phyloP scores from a whole-genome alignment of 53 echinoderm and acorn worm species.

The Holothuria leucospilota region DNA sequence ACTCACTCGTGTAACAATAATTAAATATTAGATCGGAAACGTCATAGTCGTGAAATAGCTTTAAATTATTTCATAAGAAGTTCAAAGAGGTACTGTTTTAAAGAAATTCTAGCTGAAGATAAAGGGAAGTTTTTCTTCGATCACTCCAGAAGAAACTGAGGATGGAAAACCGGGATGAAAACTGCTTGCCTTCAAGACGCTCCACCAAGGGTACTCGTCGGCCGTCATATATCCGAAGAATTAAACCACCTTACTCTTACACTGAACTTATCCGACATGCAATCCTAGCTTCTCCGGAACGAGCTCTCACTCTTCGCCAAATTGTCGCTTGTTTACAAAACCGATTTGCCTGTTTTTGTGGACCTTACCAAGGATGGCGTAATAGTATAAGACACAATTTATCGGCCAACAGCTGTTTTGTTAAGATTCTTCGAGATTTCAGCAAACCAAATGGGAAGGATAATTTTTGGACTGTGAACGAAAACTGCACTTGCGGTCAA shows the following conservation, averaged over 20 bases:
- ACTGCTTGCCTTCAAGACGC: too few relatives aligned
- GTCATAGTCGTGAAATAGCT: too few relatives aligned
- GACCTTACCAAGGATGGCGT: slow-evolving; percentile 56
- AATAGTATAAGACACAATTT: slow-evolving; percentile 68
- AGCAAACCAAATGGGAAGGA: slow-evolving; percentile 34
- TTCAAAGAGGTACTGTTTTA: too few relatives aligned
- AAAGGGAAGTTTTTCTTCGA: too few relatives aligned
- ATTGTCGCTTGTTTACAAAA: slow-evolving; percentile 41
- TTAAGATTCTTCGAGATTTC: slow-evolving; percentile 34
- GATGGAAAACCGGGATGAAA: too few relatives aligned
- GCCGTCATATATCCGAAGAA: slow-evolving; percentile 65
- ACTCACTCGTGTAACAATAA: too few relatives aligned
- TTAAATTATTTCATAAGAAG: too few relatives aligned
- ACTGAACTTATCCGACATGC: slow-evolving; percentile 65
- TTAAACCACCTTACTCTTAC: slow-evolving; percentile 53
- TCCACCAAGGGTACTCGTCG: slow-evolving; percentile 67
- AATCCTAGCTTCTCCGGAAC: slow-evolving; percentile 37
- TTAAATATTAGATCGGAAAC: too few relatives aligned
- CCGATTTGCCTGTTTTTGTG: slow-evolving; percentile 45
- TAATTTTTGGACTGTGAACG: slow-evolving; percentile 80
- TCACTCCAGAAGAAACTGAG: too few relatives aligned
- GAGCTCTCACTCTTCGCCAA: slow-evolving; percentile 54
- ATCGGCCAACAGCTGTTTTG: slow-evolving; percentile 56
- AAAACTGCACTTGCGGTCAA: slow-evolving; percentile 59
- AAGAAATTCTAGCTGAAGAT: too few relatives aligned